Evolutionary conservation across 1,140 invertebrate species (phyloP), one percentile per base, ranked within the genome.

Genomic region (Chrysopa pallens): DNA sequence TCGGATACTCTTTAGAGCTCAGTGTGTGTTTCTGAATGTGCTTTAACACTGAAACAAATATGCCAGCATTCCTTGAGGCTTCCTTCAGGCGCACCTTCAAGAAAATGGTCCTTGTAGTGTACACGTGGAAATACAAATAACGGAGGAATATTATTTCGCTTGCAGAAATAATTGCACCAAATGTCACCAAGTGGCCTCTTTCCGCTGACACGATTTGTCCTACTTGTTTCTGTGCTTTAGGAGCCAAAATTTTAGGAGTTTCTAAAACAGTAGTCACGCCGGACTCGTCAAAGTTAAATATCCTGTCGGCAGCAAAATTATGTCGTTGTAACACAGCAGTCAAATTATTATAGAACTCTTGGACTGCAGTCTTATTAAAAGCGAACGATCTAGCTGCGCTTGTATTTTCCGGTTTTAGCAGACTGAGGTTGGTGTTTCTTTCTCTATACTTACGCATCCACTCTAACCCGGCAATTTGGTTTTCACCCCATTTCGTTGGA

Each of bases 231-330:
- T 51, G 46, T 14, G 40, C 42, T 49, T 45, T 58, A 28, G 1
- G 8, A 53, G 54, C 51, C 36, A 48, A 39, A 35, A 59, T 36
- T 50, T 55, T 60, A 9, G 52, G 48, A n/a, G 52, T 47, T 8
- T 44, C 42, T 38, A 55, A 43, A 28, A 58, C 57, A 12, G 55
- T 58, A 15, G 54, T 51, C 37, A 64, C 46, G 6, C 61, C 62
- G 2, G 62, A 64, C 50, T 68, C 64, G 49, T 68, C 62, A 14
- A 62, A 54, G 50, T 69, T 68, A 44, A 48, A 67, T 27, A 68
- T 63, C 35, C 48, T 27, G 29, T 45, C 39, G 27, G 43, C 39
- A 41, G 38, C 29, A 41, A 45, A 35, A 35, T 45, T 45, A 45
- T 45, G 29, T 41, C 29, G 39, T 23, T 41, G 29, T 12, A 41